These are phyloP conservation scores for Rhinogobius similis DNA, from an alignment of 2,113 vertebrate genomes.

Conservation along the genomic window DNA sequence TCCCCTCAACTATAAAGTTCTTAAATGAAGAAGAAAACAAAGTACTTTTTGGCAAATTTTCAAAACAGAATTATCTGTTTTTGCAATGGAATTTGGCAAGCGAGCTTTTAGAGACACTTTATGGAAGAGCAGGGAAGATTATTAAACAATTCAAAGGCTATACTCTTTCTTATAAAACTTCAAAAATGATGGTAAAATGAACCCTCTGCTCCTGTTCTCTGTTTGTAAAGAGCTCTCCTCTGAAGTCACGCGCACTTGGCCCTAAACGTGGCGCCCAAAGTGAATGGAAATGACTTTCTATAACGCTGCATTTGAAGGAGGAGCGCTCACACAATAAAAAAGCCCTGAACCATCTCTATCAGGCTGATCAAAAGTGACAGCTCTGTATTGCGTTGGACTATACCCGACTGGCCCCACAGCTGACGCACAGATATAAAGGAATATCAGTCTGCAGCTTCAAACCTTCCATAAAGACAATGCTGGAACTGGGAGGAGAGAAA, in stretches of 20 bases:
- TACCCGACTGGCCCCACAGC: conserved; percentile 26
- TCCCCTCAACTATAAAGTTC: too few relatives aligned
- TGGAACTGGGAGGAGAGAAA: conserved; percentile 53
- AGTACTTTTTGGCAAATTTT: too few relatives aligned
- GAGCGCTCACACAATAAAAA: conserved; percentile 8
- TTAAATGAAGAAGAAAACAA: too few relatives aligned
- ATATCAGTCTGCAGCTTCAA: conserved; percentile 64
- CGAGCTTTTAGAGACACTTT: conserved; percentile 2
- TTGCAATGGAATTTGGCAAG: neutral
- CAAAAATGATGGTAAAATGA: conserved; percentile 24
- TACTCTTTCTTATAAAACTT: conserved; percentile 28
- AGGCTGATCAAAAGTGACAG: conserved; percentile 77
- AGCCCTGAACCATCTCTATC: conserved; percentile 47
- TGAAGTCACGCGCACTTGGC: conserved; percentile 25
- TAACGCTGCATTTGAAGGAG: conserved; percentile 43
- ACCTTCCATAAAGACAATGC: conserved; percentile 64
- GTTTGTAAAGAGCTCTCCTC: conserved; percentile 18
- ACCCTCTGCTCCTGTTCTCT: conserved; percentile 14
- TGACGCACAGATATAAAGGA: conserved; percentile 42
- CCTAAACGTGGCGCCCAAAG: conserved; percentile 29
- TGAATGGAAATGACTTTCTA: conserved; percentile 52
- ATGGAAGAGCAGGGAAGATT: neutral
- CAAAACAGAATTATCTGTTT: too few relatives aligned
- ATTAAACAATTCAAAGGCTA: neutral
- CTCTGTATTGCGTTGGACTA: conserved; percentile 61